Base-by-base conservation (phyloP, 2,888 invertebrate genomes). In the Oscheius myriophilus region DNA sequence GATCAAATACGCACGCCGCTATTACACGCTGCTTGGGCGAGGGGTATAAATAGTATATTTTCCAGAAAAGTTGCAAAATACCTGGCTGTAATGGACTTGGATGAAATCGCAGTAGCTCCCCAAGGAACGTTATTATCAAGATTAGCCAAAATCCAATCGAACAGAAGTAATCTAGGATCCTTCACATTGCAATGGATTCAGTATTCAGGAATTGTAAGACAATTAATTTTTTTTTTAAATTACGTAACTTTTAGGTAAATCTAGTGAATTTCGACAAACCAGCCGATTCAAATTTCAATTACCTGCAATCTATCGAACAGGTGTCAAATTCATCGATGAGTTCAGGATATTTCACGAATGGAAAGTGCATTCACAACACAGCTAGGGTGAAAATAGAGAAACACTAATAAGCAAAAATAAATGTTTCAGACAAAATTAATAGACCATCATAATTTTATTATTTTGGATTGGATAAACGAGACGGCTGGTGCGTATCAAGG, bases 31-130 rank as follows among this genome's bases (percentile, higher is more conserved):
- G n/a, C n/a, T n/a, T n/a, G n/a, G n/a, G n/a, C n/a, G n/a, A n/a
- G n/a, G n/a, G n/a, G n/a, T n/a, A 33, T 6, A 33, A 16, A 16
- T 49, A 18, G 2, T 16, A 11, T 53, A 14, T 1, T 41, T 49
- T 51, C 1, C 33, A 62, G 63, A 63, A 39, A 41, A 39, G 23
- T n/a, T 2, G 63, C 52, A 21, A 52, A 53, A 16, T 63, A 33
- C n/a, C 2, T 63, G 9, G 63, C 63, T 6, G 42, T 63, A 33
- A 51, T 63, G 63, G 63, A 63, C 49, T 33, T 63, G 4, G 63
- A 63, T 23, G 63, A 63, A n/a, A n/a, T 63, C n/a, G 52, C 52
- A 12, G 49, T 33, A 16, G 61, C 46, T 1, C 14, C 16, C 16
- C 18, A 53, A 1, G 42, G 23, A 2, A 14, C 16, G 0, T 41